Percentiles rank a stretch among this genome's conserved stretches.
Conservation (phyloP, 2,888 invertebrate species). For the Sinotaia quadrata region DNA sequence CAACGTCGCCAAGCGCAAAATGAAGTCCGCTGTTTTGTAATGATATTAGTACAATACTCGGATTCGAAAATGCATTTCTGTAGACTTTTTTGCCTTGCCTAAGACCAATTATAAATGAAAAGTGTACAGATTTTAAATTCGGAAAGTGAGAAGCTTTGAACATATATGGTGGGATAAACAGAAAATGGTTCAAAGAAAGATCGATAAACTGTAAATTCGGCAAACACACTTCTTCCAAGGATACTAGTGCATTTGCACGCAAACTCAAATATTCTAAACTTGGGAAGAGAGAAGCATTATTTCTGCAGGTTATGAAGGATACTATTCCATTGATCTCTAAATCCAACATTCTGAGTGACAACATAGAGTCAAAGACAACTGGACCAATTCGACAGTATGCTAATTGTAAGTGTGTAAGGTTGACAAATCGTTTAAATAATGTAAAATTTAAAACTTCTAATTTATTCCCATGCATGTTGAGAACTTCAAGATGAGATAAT, state of each 20-base stretch:
- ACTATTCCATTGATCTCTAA: not conserved
- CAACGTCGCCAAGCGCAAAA: not conserved
- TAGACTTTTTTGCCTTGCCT: not conserved
- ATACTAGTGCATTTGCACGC: not conserved
- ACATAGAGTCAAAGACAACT: not conserved
- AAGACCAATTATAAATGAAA: not conserved
- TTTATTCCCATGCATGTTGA: not conserved
- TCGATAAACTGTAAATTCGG: not conserved
- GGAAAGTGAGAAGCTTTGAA: not conserved
- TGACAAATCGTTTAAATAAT: not conserved
- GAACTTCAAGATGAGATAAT: not conserved
- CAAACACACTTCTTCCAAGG: not conserved
- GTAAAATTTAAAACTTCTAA: not conserved
- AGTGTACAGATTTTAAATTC: not conserved
- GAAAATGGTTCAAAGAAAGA: not conserved
- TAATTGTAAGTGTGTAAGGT: not conserved
- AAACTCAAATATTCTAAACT: not conserved
- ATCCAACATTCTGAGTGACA: not conserved
- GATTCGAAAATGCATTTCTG: not conserved
- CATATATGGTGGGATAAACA: not conserved
- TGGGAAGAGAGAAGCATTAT: not conserved
- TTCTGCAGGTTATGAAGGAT: not conserved
- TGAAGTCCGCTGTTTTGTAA: not conserved
- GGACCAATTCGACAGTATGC: not conserved
- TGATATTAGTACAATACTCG: not conserved